Conservation (phyloP, 2,113 vertebrate species). For the Ia io region DNA sequence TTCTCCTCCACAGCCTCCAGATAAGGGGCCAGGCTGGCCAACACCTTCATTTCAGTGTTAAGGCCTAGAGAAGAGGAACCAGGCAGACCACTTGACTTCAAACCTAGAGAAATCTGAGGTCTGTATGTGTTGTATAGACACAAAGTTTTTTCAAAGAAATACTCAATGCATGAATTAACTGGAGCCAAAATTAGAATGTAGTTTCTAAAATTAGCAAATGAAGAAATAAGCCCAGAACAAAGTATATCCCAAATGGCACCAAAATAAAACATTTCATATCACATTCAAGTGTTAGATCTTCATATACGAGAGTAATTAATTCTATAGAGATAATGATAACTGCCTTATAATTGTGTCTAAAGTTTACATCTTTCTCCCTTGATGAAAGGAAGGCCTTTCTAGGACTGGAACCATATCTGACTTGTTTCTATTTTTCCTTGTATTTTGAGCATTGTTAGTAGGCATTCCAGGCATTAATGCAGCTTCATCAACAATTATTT, state of each 20-base stretch:
- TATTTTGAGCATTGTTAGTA: background rate
- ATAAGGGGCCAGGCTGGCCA: background rate
- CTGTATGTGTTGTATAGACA: background rate
- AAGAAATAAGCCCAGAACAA: background rate
- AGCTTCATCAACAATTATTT: background rate
- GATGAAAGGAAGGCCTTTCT: background rate
- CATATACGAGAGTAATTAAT: background rate
- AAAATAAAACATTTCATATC: background rate
- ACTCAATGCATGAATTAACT: background rate
- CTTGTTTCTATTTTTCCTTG: background rate
- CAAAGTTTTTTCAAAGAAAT: constrained; percentile 8
- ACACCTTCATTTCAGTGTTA: background rate
- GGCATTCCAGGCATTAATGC: background rate
- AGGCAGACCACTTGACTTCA: background rate
- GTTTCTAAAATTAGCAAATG: constrained; percentile 29
- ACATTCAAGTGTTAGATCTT: background rate
- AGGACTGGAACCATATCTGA: background rate
- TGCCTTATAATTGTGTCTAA: background rate
- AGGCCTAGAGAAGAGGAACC: background rate
- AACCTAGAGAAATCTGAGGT: background rate
- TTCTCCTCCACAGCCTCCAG: background rate
- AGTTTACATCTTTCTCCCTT: background rate
- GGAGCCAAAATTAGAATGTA: background rate
- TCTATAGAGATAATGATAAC: background rate
- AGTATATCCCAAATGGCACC: background rate